Evolutionary conservation across 1,140 invertebrate genomes (phyloP), one percentile per base, ranked within the genome.

Genomic region (Aphaenogaster floridana): DNA sequence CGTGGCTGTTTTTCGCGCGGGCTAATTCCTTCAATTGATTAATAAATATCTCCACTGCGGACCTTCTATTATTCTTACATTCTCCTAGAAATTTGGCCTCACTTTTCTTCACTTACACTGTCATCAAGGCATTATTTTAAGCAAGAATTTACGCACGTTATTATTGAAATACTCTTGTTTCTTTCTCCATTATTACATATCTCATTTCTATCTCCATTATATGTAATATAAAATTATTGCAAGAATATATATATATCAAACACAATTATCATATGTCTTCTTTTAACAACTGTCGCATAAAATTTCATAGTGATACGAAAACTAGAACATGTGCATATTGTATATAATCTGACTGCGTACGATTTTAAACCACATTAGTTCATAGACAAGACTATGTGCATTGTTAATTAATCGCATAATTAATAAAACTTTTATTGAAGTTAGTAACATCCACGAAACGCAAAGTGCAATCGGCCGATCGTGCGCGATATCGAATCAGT

Each of bases 21-120:
- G 17, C 69, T 72, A 83, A 74, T 83, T 83, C 42, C 68, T 83
- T 61, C 54, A 83, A 83, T 83, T 83, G 80, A 83, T 83, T 83
- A 83, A 83, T 83, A 83, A 83, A 74, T 81, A 81, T 83, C 52
- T 74, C 28, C 28, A 13, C 28, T 48, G 17, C 28, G 28, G 48
- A 54, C 3, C 39, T 83, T 74, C 28, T 39, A 48, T 83, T 74
- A 63, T 74, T 17, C 28, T 28, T 28, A 28, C 7, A 36, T 59
- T 74, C 17, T 21, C 17, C 17, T 48, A 39, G n/a, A 74, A 61
- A 72, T 36, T 72, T 28, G 8, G 42, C 28, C 13, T 45, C 42
- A 48, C 61, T 74, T 72, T 36, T 83, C 54, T 57, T 36, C 50
- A 69, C 11, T 68, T 68, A 52, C 42, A n/a, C 13, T 42, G 8